Evolutionary conservation across 1,140 invertebrate species (phyloP).

Genomic region (Batillaria attramentaria): DNA sequence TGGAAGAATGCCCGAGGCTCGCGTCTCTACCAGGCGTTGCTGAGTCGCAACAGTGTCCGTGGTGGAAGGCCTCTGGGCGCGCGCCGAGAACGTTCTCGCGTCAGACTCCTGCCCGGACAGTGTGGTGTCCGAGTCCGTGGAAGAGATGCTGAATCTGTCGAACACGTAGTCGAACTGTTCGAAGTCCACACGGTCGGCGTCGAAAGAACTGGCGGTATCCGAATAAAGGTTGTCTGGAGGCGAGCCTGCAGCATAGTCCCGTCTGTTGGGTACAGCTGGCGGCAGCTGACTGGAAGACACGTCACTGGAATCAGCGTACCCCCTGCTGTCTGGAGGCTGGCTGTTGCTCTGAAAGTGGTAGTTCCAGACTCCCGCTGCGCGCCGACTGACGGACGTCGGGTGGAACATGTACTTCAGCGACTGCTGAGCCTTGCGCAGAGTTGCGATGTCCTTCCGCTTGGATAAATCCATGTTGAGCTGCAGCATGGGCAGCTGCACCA

Average conservation of each 20-base stretch:
- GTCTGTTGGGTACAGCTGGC: background rate
- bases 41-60: background rate
- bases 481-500: constrained; percentile 7
- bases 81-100: constrained; percentile 12
- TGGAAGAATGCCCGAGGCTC: background rate
- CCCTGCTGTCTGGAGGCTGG: background rate
- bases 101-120: background rate
- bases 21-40: constrained; percentile 8
- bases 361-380: background rate
- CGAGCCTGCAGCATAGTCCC: background rate
- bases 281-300: background rate
- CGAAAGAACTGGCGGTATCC: constrained; percentile 6
- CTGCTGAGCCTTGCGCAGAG: background rate
- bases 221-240: constrained; percentile 1
- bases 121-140: background rate
- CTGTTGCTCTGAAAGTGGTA: background rate
- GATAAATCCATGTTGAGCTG: background rate
- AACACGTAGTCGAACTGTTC: constrained; percentile 21
- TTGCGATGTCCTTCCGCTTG: constrained; percentile 9
- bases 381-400: constrained; percentile 9
- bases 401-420: background rate
- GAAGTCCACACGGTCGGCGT: constrained; percentile 20
- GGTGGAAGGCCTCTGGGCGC: constrained; percentile 14
- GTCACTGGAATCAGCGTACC: background rate
- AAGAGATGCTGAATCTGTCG: background rate